phyloP scores from a whole-genome alignment of 2,797 vertebrate species.

The Melanotaenia maccullochi region DNA sequence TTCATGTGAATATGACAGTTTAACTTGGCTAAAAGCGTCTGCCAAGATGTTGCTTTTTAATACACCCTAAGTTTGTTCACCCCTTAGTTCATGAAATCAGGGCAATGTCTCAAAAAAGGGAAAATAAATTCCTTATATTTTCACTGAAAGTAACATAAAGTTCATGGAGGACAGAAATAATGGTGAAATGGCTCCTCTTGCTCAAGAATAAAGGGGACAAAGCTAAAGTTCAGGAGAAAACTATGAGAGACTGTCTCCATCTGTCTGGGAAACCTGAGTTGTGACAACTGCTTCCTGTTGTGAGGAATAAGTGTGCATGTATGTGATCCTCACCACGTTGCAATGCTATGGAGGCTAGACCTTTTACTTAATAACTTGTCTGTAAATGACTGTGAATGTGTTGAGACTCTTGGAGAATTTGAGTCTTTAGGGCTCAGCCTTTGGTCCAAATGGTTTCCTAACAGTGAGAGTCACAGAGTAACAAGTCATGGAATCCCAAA shows the following conservation, averaged over 20 bases:
- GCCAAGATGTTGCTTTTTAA: slow-evolving; percentile 3
- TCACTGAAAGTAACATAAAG: slow-evolving; percentile 16
- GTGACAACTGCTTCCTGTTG: slow-evolving; percentile 17
- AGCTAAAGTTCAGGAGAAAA: slow-evolving; percentile 45
- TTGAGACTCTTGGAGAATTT: slow-evolving; percentile 13
- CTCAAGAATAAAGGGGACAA: slow-evolving; percentile 36
- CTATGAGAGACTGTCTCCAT: slow-evolving; percentile 5
- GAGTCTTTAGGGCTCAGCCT: slow-evolving; percentile 14
- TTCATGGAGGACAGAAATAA: slow-evolving; percentile 10
- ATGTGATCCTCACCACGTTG: slow-evolving; percentile 5
- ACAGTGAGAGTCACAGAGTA: slow-evolving; percentile 65
- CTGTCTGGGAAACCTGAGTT: slow-evolving; percentile 29
- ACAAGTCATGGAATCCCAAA: slow-evolving; percentile 71
- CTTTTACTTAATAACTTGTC: slow-evolving; percentile 11
- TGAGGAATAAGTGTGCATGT: background rate
- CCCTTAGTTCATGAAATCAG: background rate
- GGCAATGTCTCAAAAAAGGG: background rate
- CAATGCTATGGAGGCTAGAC: slow-evolving; percentile 6
- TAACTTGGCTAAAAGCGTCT: background rate
- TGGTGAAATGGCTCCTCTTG: slow-evolving; percentile 50
- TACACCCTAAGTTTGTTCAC: background rate
- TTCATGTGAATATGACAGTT: background rate
- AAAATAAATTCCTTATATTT: background rate
- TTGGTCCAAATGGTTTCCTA: slow-evolving; percentile 40
- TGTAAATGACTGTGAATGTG: slow-evolving; percentile 7